phyloP scores from a whole-genome alignment of 2,113 vertebrate species.

The Brachirus orientalis region DNA sequence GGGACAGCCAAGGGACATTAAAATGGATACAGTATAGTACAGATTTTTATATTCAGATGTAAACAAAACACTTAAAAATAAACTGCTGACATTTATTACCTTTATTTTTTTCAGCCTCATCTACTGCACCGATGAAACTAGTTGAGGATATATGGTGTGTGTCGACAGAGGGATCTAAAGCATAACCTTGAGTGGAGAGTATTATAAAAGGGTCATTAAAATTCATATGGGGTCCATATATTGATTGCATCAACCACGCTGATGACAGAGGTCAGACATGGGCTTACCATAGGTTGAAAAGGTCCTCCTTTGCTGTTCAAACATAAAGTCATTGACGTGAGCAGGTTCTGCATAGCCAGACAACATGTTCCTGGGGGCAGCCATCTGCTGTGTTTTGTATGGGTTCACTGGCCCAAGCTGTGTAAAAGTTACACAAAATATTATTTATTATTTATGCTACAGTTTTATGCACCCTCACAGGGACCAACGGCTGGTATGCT shows the following conservation, averaged over 20 bases:
- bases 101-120: constrained; percentile 98
- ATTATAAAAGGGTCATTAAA: background rate
- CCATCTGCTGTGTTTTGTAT: constrained; percentile 94
- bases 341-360: constrained; percentile 96
- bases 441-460: background rate
- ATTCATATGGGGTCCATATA: background rate
- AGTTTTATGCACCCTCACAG: background rate
- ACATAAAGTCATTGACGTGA: constrained; percentile 99
- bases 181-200: constrained; percentile 86
- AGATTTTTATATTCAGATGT: background rate
- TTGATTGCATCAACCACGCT: background rate
- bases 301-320: constrained; percentile 97
- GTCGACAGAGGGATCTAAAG: constrained; percentile 95
- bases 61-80: background rate
- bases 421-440: background rate
- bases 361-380: constrained; percentile 97
- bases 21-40: background rate
- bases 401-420: constrained; percentile 96
- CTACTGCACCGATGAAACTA: constrained; percentile 93
- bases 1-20: background rate
- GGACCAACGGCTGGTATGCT: background rate
- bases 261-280: background rate
- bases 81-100: constrained; percentile 75
- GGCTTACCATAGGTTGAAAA: constrained; percentile 93
- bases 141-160: constrained; percentile 82